Base-by-base conservation (phyloP, 2,113 vertebrate genomes). In the Furnarius figulus region DNA sequence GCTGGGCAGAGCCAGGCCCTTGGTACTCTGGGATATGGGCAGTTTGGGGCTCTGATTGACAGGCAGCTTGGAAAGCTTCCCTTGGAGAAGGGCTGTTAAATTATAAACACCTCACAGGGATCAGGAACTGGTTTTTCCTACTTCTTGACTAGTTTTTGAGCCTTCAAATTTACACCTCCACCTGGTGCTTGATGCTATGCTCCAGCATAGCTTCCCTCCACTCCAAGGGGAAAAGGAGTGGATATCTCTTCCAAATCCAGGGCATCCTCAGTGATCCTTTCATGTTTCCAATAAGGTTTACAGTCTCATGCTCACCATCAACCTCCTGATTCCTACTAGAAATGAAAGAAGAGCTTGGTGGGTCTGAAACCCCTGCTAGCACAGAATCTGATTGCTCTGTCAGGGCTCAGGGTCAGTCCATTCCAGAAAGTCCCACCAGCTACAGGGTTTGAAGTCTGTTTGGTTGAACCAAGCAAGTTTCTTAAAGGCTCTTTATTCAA, bases 11-110 rank as follows among this genome's bases (percentile, higher is more conserved):
- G 68, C 9, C 3, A 2, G 58, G 67, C 42, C 53, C 87, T 46
- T 0, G 0, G n/a, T 4, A 40, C 0, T 0, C 35, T 0, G 30
- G 49, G 50, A 30, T 8, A 22, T 0, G 2, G 74, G 55, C 24
- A 28, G 6, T 58, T 81, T 8, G 74, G 80, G 39, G 87, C 47
- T 46, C 37, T 20, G 42, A 39, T 0, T 18, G 76, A 52, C 37
- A 33, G 27, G 40, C 35, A 52, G 27, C 53, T 24, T 3, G 1
- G 80, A 77, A 58, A 62, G 40, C 6, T 59, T 1, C 55, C 68
- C n/a, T 12, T 1, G 1, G 24, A 73, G 44, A 55, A 39, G 9
- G 17, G 27, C 33, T 89, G 30, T 12, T 33, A 14, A 33, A 24
- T 50, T 24, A n/a, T 10, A 56, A 78, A 49, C 75, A 75, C 56